Base-by-base conservation (phyloP, 2,797 vertebrate genomes). In the Channallabes apus region DNA sequence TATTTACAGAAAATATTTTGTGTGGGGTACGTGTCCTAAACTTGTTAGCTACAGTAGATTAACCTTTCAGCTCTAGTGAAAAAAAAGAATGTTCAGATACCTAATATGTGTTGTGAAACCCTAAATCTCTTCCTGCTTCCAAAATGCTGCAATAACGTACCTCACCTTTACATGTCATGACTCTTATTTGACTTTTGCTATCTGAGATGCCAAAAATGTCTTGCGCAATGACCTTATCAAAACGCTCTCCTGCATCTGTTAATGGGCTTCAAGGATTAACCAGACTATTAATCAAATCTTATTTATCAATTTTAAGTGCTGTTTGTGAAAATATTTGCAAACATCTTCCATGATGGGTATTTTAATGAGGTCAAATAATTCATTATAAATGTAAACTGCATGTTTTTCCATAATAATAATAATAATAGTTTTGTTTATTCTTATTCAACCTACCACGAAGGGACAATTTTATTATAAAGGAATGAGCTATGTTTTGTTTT, bases 281-380 rank as follows among this genome's bases (percentile, higher is more conserved):
- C 18, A 41, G 5, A 79, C 77, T 38, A 38, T 62, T 38, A 22
- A 38, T 24, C 56, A 59, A 38, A 22, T 29, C 5, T 6, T 38
- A 6, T 12, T 24, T 24, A 38, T 38, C 56, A 59, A 38, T 79
- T 61, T 24, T 35, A 77, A 29, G 18, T 58, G 15, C 54, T 78
- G 32, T 35, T 61, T 38, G 76, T 78, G 20, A 35, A 80, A 80
- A 64, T 46, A 46, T 64, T 80, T 64, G 46, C 77, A 64, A 46
- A 64, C 3, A 24, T 22, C 15, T 59, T 61, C 32, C 58, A 41
- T 22, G 22, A 46, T 78, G 14, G 2, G 2, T 17, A 14, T 79
- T 62, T 79, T 78, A 27, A 76, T 11, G 18, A 32, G 27, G 27
- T 35, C 35, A 35, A 59, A 77, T 32, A 20, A 29, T 76, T 76